Evolutionary conservation across 2,113 vertebrate species (phyloP).

Genomic region (Nycticorax nycticorax): DNA sequence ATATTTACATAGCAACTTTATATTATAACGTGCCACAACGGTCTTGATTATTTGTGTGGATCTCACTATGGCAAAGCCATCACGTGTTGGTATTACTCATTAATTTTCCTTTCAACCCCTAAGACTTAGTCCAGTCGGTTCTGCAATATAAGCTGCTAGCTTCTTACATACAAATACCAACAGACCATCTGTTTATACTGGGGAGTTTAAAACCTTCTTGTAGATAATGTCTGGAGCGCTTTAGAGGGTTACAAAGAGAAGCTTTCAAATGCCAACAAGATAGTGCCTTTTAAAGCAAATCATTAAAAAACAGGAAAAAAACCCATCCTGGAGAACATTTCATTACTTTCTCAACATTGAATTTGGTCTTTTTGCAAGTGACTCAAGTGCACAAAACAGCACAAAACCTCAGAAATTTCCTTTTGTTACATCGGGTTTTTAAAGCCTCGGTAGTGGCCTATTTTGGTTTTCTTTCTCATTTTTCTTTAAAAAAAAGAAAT

Average conservation of each 20-base stretch:
- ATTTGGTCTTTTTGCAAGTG: background rate
- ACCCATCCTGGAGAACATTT: background rate
- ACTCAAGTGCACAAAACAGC: background rate
- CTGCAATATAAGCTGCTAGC: background rate
- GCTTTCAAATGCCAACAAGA: background rate
- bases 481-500: background rate
- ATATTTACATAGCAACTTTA: background rate
- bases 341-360: background rate
- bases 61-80: background rate
- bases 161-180: slow-evolving; percentile 6
- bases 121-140: background rate
- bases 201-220: background rate
- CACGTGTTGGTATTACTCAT: background rate
- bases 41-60: background rate
- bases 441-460: background rate
- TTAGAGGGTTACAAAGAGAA: background rate
- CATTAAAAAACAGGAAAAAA: background rate
- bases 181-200: background rate
- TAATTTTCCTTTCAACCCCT: background rate
- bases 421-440: background rate
- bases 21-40: background rate
- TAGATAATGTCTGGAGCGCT: background rate
- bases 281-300: background rate
- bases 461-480: slow-evolving; percentile 6
- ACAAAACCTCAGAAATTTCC: background rate